phyloP scores from a whole-genome alignment of 2,797 vertebrate species.

The Ptychobarbus kaznakovi region DNA sequence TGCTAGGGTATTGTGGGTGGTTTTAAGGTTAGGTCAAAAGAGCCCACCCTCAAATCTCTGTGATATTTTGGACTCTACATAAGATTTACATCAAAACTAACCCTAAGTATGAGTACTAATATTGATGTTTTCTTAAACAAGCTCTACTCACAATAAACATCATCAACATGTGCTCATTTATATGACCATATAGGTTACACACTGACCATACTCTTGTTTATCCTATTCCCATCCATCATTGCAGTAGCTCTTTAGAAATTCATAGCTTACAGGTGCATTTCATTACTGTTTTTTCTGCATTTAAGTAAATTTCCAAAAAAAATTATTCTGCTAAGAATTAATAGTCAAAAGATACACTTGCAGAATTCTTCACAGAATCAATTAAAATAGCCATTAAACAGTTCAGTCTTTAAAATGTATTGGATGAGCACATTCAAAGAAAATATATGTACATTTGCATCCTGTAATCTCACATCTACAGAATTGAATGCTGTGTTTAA shows the following conservation, averaged over 20 bases:
- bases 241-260: neutral
- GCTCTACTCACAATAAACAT: neutral
- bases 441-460: neutral
- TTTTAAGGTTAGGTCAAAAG: conserved; percentile 1
- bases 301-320: neutral
- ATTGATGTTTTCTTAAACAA: neutral
- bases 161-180: neutral
- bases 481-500: neutral
- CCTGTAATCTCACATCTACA: neutral
- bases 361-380: neutral
- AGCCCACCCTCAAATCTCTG: conserved; percentile 2
- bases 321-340: neutral
- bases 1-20: neutral
- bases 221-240: neutral
- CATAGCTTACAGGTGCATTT: neutral
- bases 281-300: neutral
- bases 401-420: neutral
- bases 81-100: neutral
- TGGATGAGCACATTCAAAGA: neutral
- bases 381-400: neutral
- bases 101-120: neutral
- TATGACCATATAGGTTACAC: neutral
- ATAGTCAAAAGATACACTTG: neutral
- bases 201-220: neutral
- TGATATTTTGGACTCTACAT: neutral